Evolutionary conservation across 2,797 vertebrate species (phyloP).

Genomic region (Dendrocincla fuliginosa): DNA sequence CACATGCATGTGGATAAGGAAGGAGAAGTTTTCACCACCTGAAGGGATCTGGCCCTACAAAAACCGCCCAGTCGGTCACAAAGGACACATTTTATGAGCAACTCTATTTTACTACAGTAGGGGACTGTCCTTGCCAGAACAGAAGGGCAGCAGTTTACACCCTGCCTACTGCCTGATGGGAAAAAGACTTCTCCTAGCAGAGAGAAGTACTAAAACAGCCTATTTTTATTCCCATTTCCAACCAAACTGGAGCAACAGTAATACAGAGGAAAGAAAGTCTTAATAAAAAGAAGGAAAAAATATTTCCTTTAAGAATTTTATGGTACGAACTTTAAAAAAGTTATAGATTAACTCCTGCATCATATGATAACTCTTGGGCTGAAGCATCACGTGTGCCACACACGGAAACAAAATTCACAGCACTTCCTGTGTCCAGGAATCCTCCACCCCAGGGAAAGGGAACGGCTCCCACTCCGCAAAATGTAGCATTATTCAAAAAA

Average conservation of each 20-base stretch:
- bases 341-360: neutral
- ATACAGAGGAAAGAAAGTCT: neutral
- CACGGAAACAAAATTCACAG: rapidly evolving
- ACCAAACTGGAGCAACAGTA: neutral
- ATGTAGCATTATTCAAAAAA: neutral
- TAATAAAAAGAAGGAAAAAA: neutral
- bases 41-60: neutral
- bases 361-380: neutral
- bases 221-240: neutral
- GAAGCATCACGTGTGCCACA: neutral
- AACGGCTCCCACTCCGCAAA: neutral
- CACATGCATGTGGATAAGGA: rapidly evolving
- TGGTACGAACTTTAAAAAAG: neutral
- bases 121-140: neutral
- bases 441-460: rapidly evolving
- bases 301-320: neutral
- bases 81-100: neutral
- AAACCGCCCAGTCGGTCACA: neutral
- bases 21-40: neutral
- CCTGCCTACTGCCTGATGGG: neutral
- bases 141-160: neutral
- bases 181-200: neutral
- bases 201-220: neutral
- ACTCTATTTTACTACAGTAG: neutral
- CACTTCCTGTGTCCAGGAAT: neutral